A percentile compares a stretch with the other conserved stretches of the same genome.
phyloP scores from a whole-genome alignment of 2,113 vertebrate species.

The Casuarius casuarius region DNA sequence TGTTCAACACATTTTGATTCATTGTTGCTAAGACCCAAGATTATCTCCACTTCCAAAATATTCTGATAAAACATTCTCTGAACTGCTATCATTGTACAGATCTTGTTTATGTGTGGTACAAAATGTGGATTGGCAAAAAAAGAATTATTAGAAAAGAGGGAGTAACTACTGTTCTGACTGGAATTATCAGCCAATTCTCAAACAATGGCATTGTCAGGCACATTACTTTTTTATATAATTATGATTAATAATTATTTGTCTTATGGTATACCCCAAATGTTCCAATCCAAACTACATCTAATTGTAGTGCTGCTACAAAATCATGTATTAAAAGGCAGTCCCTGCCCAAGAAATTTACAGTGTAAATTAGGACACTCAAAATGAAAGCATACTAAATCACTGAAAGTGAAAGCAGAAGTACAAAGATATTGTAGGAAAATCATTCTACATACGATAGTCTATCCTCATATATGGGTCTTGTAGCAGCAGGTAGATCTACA shows the following conservation, averaged over 20 bases:
- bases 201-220: background rate
- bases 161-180: background rate
- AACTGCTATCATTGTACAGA: background rate
- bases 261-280: background rate
- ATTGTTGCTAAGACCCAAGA: background rate
- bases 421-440: background rate
- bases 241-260: background rate
- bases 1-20: background rate
- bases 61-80: background rate
- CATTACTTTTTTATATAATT: background rate
- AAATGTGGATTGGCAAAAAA: background rate
- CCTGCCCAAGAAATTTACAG: background rate
- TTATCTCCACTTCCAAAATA: background rate
- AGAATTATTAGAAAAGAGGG: background rate
- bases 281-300: background rate
- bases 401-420: background rate
- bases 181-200: background rate
- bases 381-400: background rate
- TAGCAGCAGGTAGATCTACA: background rate
- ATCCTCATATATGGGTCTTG: background rate
- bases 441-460: background rate
- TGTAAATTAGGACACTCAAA: background rate
- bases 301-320: background rate
- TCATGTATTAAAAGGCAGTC: background rate
- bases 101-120: background rate